Base-by-base conservation (phyloP, 2,113 vertebrate genomes). In the Poeciliopsis turrubarensis region DNA sequence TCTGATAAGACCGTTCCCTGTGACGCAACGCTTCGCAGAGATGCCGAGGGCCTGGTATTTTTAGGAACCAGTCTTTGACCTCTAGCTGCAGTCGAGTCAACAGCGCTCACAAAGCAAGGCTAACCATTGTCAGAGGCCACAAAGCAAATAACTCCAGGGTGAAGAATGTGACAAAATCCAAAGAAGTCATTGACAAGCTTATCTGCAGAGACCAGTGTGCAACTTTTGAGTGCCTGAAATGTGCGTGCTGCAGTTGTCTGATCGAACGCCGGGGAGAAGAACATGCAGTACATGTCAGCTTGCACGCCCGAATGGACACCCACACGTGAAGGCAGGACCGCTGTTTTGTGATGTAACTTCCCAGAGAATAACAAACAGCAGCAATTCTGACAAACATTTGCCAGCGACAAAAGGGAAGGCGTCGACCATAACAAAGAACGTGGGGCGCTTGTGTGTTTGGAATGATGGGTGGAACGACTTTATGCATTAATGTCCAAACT, bases 41-140 rank as follows among this genome's bases (percentile, higher is more conserved):
- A 85, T 78, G 69, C 76, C 62, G 65, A 78, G 57, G 86, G 85
- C 86, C 47, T 72, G 75, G 83, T 91, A 91, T 89, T 92, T 92
- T 93, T 90, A 93, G 89, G 89, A 92, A 76, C 67, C 71, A 74
- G 83, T 86, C 84, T 90, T 78, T 91, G 89, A 91, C 91, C 87
- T 91, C 86, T 72, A 70, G 51, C 75, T 65, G 65, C 63, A 72
- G 73, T 86, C 84, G 72, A 76, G 87, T 89, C 85, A 87, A 85
- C 80, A 87, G 63, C 75, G 75, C 84, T 73, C 75, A 78, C 54
- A 62, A 63, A 71, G 86, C 81, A 87, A 80, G 72, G 65, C 32
- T 15, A 34, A 62, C 60, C 65, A 79, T 86, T 82, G 85, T 87
- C 78, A 68, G 47, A n/a, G 44, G 64, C 32, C 65, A 30, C 66